Conservation (phyloP, 1,140 invertebrate genomes). For the Samia ricini region DNA sequence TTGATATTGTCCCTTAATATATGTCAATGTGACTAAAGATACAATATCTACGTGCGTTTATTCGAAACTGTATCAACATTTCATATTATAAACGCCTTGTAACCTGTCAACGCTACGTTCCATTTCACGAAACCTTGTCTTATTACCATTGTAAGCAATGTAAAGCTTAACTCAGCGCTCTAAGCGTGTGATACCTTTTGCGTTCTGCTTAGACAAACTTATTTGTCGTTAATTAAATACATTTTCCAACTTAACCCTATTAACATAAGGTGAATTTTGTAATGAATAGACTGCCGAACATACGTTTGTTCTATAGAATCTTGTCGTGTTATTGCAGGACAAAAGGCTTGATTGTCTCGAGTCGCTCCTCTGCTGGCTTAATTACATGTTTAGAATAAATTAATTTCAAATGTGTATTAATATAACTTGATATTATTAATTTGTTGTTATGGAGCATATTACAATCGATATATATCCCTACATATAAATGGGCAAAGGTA, state of each 20-base stretch:
- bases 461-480: too few relatives aligned
- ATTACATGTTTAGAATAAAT: not conserved
- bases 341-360: slow-evolving; percentile 43
- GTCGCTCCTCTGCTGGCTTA: slow-evolving; percentile 26
- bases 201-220: slow-evolving; percentile 34
- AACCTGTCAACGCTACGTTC: slow-evolving; percentile 53
- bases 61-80: slow-evolving; percentile 7
- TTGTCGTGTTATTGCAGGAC: slow-evolving; percentile 37
- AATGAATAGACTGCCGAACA: slow-evolving; percentile 6
- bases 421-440: too few relatives aligned
- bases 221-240: slow-evolving; percentile 1
- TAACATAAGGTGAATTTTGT: not conserved
- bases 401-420: not conserved
- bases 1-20: not conserved
- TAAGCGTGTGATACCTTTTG: slow-evolving; percentile 61
- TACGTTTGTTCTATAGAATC: slow-evolving; percentile 16
- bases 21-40: not conserved
- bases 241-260: not conserved
- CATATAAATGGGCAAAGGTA: too few relatives aligned
- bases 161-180: slow-evolving; percentile 47
- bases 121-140: slow-evolving; percentile 54
- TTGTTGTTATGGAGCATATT: too few relatives aligned
- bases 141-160: slow-evolving; percentile 61
- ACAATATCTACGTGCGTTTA: not conserved
- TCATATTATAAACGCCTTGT: slow-evolving; percentile 24